A percentile compares a stretch with the other conserved stretches of the same genome.
Evolutionary conservation across 2,797 vertebrate species (phyloP).

Genomic region (Leucoraja ocellata): DNA sequence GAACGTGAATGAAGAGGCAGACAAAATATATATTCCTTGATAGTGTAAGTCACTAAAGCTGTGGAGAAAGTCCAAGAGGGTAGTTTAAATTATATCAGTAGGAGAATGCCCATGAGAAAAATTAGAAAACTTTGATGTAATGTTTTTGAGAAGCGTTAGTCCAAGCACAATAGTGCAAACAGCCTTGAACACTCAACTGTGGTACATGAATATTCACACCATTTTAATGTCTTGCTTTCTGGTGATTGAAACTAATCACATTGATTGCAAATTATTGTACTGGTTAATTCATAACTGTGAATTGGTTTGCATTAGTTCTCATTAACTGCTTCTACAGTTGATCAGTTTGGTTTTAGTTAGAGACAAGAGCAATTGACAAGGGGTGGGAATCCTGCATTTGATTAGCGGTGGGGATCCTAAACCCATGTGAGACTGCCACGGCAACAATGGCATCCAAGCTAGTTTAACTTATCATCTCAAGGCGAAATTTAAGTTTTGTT

Average conservation of each 20-base stretch:
- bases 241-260: not conserved
- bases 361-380: too few relatives aligned
- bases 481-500: not conserved
- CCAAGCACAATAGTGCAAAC: not conserved
- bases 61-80: not conserved
- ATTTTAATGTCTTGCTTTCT: not conserved
- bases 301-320: not conserved
- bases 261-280: not conserved
- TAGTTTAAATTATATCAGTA: not conserved
- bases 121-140: not conserved
- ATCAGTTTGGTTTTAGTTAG: not conserved
- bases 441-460: not conserved
- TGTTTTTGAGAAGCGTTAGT: not conserved
- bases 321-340: not conserved
- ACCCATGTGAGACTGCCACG: not conserved
- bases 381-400: not conserved
- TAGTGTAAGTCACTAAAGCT: not conserved
- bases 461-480: not conserved
- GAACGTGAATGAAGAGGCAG: not conserved
- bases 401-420: not conserved
- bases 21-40: not conserved
- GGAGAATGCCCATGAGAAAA: not conserved
- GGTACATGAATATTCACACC: not conserved
- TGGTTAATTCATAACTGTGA: not conserved
- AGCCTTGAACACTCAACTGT: not conserved